Evolutionary conservation across 2,888 invertebrate genomes (phyloP).

Genomic region (Phymatocera aterrima): DNA sequence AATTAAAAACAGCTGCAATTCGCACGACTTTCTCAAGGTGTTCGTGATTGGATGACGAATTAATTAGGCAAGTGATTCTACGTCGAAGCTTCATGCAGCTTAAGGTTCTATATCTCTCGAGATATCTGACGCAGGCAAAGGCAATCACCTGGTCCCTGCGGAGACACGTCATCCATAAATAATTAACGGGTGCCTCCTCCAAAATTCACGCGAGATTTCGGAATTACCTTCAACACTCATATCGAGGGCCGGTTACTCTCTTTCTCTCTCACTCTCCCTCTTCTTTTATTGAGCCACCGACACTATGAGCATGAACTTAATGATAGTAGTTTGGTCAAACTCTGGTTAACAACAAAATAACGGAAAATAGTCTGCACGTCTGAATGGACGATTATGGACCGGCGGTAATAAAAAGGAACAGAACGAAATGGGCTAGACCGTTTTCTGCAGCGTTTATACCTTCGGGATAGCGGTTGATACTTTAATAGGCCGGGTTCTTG

Average conservation of each 20-base stretch:
- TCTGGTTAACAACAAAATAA: background rate
- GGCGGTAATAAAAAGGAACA: background rate
- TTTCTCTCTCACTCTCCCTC: too few species aligned
- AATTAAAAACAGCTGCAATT: slow-evolving; percentile 9
- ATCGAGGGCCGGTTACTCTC: background rate
- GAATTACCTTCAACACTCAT: background rate
- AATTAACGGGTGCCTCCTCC: background rate
- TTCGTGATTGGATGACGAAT: background rate
- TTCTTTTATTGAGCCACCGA: background rate
- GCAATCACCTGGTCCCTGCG: background rate
- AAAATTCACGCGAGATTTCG: background rate
- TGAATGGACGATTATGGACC: background rate
- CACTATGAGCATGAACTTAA: background rate
- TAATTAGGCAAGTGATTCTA: slow-evolving; percentile 3
- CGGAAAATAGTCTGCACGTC: background rate
- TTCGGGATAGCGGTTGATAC: background rate
- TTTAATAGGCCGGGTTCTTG: background rate
- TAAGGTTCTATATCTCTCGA: background rate
- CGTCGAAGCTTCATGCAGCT: background rate
- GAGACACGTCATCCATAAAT: background rate
- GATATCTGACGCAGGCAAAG: too few species aligned
- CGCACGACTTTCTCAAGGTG: slow-evolving; percentile 9
- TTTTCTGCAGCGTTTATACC: background rate
- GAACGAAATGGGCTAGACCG: background rate
- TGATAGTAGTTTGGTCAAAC: background rate